phyloP scores from a whole-genome alignment of 2,113 vertebrate species.

The Osmerus eperlanus region DNA sequence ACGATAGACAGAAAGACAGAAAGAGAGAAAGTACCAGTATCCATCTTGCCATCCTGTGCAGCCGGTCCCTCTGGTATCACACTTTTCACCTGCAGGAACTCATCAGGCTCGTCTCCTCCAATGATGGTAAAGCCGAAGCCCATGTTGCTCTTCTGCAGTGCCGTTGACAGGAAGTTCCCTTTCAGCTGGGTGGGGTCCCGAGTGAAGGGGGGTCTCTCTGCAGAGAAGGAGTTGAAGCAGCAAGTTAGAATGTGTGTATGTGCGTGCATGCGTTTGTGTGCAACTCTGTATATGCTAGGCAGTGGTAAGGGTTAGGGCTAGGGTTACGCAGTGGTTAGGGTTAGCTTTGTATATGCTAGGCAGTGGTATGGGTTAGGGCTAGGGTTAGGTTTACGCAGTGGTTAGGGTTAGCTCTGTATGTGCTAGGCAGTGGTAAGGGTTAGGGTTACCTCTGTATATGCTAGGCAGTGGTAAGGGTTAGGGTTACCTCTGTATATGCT shows the following conservation, averaged over 20 bases:
- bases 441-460: conserved; percentile 7
- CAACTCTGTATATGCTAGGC: background rate
- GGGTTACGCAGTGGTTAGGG: no score
- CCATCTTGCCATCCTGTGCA: conserved; percentile 97
- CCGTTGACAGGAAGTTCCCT: conserved; percentile 94
- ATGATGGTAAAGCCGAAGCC: conserved; percentile 99
- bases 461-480: background rate
- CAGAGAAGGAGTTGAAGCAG: conserved; percentile 15
- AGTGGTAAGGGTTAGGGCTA: no score
- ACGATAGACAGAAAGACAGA: no score
- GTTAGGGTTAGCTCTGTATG: background rate
- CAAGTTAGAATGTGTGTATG: background rate
- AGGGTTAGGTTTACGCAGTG: no score
- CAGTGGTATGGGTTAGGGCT: background rate
- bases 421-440: background rate
- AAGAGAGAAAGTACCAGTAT: conserved; percentile 81
- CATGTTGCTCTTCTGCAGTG: conserved; percentile 98
- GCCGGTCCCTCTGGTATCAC: conserved; percentile 97
- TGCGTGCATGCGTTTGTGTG: background rate
- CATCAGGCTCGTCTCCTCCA: conserved; percentile 95
- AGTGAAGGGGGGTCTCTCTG: conserved; percentile 97
- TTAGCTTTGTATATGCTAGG: background rate
- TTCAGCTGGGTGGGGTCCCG: conserved; percentile 97
- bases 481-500: background rate
- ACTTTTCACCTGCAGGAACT: conserved; percentile 99